Base-by-base conservation (phyloP, 2,888 invertebrate genomes). In the Erebia ligea region DNA sequence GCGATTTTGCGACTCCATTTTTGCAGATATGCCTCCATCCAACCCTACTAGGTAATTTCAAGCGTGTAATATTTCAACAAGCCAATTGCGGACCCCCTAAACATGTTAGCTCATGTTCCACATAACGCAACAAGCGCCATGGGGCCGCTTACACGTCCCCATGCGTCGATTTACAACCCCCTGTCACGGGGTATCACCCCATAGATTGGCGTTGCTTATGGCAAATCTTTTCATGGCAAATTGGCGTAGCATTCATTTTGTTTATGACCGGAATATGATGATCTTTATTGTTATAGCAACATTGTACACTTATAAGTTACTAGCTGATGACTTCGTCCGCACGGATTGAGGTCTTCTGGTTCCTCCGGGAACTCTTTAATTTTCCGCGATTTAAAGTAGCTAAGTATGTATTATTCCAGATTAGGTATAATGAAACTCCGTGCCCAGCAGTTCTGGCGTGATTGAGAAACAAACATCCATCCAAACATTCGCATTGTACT, bases 101-200 rank as follows among this genome's bases (percentile, higher is more conserved):
- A 19, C 25, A 17, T 11, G 34, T 19, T 34, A 13, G 34, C 13
- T 15, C 56, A 11, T 64, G 50, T 52, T 54, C 54, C 64, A 63
- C 62, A 48, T 63, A 63, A 61, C 63, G 25, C 25, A 63, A 63
- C 59, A 69, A 59, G 45, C 48, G 52, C 48, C 54, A 45, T 34
- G 69, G 65, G 19, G n/a, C 13, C 66, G 50, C 42, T 66, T 66
- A 56, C 61, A 57, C 17, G n/a, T 58, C 58, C 58, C 57, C 57
- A 17, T 17, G 67, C 67, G 45, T 67, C 58, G 25, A 67, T 58
- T 67, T 67, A 58, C 58, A 59, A 61, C 54, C 40, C 69, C 61
- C 42, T 64, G 48, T 40, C 40, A 2, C 9, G 15, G 19, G 62
- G 62, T 61, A 10, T 48, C 48, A 25, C 62, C 62, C 62, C 62